Conservation (phyloP, 2,888 invertebrate species). For the Salpingus planirostris region DNA sequence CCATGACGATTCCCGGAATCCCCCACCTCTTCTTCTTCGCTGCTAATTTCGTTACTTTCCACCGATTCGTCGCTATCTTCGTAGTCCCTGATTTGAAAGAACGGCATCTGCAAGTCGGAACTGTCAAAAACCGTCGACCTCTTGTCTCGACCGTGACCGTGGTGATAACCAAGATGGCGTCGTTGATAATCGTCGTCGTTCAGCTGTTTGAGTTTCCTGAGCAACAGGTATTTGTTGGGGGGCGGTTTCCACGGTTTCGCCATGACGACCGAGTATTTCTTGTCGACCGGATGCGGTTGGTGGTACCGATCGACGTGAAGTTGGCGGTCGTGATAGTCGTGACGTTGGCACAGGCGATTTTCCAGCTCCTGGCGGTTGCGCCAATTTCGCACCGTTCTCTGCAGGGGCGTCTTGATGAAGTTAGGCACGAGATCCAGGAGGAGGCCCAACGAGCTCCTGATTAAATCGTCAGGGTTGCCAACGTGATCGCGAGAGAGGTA, state of each 20-base stretch:
- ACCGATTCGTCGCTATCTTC: constrained; percentile 3
- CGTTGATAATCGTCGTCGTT: constrained; percentile 23
- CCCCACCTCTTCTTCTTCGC: constrained; percentile 7
- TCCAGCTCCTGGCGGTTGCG: constrained; percentile 1
- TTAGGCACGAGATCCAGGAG: constrained; percentile 24
- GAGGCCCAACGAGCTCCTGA: constrained; percentile 19
- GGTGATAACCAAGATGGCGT: too few relatives aligned
- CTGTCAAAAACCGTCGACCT: constrained; percentile 19
- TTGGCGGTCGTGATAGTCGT: too few relatives aligned
- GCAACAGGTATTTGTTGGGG: constrained; percentile 5
- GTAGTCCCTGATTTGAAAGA: constrained; percentile 16
- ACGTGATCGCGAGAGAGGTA: neutral
- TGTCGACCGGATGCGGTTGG: too few relatives aligned
- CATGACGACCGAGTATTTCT: too few relatives aligned
- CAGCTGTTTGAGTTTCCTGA: constrained; percentile 22
- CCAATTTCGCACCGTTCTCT: constrained; percentile 13
- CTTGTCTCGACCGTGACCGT: constrained; percentile 13
- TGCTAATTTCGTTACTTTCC: neutral
- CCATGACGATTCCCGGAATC: constrained; percentile 10
- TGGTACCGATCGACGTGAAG: too few relatives aligned
- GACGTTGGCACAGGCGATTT: neutral
- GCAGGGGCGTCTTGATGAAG: constrained; percentile 21
- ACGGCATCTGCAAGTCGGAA: constrained; percentile 20
- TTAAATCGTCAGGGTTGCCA: too few relatives aligned
- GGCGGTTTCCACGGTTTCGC: neutral